Conservation (phyloP, 2,113 vertebrate species). For the Macrotus californicus region DNA sequence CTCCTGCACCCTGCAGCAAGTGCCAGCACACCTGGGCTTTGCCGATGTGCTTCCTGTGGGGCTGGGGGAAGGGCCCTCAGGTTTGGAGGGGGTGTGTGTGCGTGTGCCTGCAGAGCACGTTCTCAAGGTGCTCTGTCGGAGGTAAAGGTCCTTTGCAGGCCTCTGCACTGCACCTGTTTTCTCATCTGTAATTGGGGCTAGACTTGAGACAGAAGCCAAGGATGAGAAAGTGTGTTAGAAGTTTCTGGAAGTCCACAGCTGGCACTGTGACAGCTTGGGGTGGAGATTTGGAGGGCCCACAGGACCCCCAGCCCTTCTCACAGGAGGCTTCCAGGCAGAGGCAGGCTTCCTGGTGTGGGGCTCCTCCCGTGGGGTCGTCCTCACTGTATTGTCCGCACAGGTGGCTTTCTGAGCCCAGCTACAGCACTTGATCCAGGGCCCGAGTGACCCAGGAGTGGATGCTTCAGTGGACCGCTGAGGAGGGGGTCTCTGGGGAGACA, state of each 20-base stretch:
- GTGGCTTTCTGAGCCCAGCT: neutral
- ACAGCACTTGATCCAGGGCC: neutral
- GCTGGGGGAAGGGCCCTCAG: neutral
- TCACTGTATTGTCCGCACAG: fast-evolving
- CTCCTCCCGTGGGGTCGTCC: neutral
- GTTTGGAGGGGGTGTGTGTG: neutral
- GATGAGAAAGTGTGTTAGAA: neutral
- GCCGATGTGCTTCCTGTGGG: neutral
- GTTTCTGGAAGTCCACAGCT: neutral
- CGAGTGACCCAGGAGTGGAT: neutral
- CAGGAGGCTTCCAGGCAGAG: neutral
- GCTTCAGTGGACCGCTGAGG: neutral
- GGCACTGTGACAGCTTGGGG: neutral
- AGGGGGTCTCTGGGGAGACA: neutral
- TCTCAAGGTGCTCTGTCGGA: neutral
- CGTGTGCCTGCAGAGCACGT: neutral
- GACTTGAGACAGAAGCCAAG: neutral
- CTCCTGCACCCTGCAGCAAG: neutral
- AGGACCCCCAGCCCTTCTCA: neutral
- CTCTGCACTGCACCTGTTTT: neutral
- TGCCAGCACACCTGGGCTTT: neutral
- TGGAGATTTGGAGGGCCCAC: neutral
- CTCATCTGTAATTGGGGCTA: neutral
- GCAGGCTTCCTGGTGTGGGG: neutral
- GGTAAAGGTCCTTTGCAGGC: neutral